Evolutionary conservation across 2,113 vertebrate genomes (phyloP).

Genomic region (Callocephalon fimbriatum): DNA sequence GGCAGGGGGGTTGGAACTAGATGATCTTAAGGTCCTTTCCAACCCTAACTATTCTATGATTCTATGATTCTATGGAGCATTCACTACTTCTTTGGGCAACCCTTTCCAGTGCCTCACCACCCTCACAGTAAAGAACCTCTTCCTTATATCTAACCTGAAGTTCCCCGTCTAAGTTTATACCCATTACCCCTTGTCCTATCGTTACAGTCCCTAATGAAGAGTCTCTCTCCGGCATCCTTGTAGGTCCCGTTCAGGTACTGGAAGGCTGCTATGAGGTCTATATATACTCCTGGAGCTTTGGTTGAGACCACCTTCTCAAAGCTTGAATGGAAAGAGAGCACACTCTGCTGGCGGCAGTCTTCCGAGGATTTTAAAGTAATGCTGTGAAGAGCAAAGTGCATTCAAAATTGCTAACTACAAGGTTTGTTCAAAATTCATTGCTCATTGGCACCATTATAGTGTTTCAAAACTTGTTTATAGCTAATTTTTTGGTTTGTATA

Average conservation of each 20-base stretch:
- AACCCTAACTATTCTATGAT: too few relatives aligned
- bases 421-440: not conserved
- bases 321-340: not conserved
- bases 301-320: not conserved
- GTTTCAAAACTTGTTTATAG: not conserved
- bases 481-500: not conserved
- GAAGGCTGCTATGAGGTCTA: not conserved
- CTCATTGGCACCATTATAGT: not conserved
- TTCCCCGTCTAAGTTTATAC: not conserved
- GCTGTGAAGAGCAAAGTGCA: not conserved
- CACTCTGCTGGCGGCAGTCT: not conserved
- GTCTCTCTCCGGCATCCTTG: not conserved
- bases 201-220: not conserved
- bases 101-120: not conserved
- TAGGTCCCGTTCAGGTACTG: not conserved
- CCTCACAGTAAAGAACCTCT: not conserved
- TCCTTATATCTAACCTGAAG: not conserved
- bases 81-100: not conserved
- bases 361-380: not conserved
- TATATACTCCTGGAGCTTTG: not conserved
- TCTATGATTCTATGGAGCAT: not conserved
- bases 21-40: too few relatives aligned
- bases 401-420: not conserved
- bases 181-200: not conserved
- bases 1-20: too few relatives aligned